Percentiles rank a stretch among this genome's conserved stretches.
These are phyloP conservation scores for Plebejus melissa DNA, from an alignment of 2,888 invertebrate species.

Conservation along the genomic window DNA sequence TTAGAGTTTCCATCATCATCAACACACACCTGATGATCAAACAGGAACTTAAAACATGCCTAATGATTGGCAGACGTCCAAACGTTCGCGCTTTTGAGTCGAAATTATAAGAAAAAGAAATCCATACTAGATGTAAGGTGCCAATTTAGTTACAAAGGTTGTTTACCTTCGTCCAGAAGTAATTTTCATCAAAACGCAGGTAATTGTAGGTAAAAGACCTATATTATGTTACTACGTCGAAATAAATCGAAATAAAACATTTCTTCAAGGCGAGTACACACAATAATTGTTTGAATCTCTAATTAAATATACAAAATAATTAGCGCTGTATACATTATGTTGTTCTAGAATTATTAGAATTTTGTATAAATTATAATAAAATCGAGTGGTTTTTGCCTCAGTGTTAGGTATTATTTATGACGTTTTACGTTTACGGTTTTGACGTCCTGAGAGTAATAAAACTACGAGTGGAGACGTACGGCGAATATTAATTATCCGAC, in stretches of 20 bases:
- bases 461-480: neutral
- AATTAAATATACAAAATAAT: constrained; percentile 8
- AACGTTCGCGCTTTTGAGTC: neutral
- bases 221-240: neutral
- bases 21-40: neutral
- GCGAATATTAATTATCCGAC: neutral
- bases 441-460: neutral
- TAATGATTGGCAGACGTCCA: constrained; percentile 7
- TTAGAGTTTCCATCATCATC: constrained; percentile 7
- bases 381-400: neutral
- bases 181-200: neutral
- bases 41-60: constrained; percentile 9
- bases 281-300: constrained; percentile 10
- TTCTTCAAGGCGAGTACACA: constrained; percentile 8
- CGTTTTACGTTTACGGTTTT: neutral
- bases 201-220: neutral
- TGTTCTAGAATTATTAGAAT: constrained; percentile 8
- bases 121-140: constrained; percentile 14
- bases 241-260: neutral
- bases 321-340: constrained; percentile 8
- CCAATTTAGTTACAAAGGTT: constrained; percentile 12
- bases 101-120: constrained; percentile 15
- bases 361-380: constrained; percentile 8
- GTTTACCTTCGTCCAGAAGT: constrained; percentile 9
- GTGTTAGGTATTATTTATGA: constrained; percentile 6